Conservation (phyloP, 1,140 invertebrate species). For the Cataglyphis hispanica region DNA sequence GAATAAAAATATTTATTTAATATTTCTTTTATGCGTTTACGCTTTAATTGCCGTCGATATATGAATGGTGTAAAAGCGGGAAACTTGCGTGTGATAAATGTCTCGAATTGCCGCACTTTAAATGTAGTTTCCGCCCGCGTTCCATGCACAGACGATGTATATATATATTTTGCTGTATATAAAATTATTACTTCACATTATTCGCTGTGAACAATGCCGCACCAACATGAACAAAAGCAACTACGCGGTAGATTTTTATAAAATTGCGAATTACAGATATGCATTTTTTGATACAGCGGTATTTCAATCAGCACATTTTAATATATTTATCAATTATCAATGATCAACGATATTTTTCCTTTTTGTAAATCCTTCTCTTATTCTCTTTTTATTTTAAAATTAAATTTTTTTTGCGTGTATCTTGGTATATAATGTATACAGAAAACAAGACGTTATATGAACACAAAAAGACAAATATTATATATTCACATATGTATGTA, state of each 20-base stretch:
- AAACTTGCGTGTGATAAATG: slow-evolving; percentile 49
- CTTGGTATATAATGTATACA: not conserved
- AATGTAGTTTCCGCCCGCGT: not conserved
- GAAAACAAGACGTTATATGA: not conserved
- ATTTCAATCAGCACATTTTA: slow-evolving; percentile 12
- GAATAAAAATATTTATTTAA: slow-evolving; percentile 39
- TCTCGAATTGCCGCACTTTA: not conserved
- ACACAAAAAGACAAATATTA: not conserved
- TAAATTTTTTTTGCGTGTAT: not conserved
- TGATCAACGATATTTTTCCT: not conserved
- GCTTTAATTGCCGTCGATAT: slow-evolving; percentile 39
- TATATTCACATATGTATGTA: too few relatives aligned
- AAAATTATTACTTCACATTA: slow-evolving; percentile 44
- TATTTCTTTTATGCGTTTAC: not conserved
- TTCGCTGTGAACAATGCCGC: slow-evolving; percentile 16
- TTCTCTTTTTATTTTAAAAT: not conserved
- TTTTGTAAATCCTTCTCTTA: not conserved
- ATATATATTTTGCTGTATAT: not conserved
- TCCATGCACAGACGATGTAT: not conserved
- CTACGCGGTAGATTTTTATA: not conserved
- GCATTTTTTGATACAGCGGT: not conserved
- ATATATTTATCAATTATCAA: not conserved
- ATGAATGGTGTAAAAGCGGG: slow-evolving; percentile 4
- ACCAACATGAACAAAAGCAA: not conserved
- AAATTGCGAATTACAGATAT: slow-evolving; percentile 1